A percentile compares a stretch with the other conserved stretches of the same genome.
These are phyloP conservation scores for Chrysodeixis includens DNA, from an alignment of 2,888 invertebrate species.

Conservation along the genomic window DNA sequence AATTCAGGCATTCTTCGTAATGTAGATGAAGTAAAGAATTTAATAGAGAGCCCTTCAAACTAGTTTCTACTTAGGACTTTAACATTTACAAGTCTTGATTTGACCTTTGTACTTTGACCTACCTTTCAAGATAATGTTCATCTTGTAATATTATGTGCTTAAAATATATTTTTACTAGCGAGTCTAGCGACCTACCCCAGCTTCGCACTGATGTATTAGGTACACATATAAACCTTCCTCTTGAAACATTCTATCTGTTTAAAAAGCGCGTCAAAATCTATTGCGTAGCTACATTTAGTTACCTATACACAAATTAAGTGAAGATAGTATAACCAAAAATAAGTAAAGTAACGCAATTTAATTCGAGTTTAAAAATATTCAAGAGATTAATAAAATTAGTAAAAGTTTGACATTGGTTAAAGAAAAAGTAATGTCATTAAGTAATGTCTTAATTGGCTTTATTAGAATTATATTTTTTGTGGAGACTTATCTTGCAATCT, in stretches of 20 bases:
- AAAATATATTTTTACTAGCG: too few species aligned
- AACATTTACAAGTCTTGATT: neutral
- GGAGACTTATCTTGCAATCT: neutral
- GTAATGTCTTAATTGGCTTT: conserved; percentile 11
- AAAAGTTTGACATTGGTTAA: neutral
- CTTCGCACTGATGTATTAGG: too few species aligned
- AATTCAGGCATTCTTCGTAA: neutral
- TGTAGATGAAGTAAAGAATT: neutral
- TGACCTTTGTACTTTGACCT: neutral
- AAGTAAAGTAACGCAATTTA: neutral
- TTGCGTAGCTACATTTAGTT: too few species aligned
- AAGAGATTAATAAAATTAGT: neutral
- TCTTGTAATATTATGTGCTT: too few species aligned
- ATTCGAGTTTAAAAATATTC: neutral
- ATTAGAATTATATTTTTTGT: conserved; percentile 13
- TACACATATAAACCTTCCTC: too few species aligned
- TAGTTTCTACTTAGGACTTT: neutral
- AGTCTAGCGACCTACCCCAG: too few species aligned
- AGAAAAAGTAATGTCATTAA: conserved; percentile 8
- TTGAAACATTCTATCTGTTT: too few species aligned
- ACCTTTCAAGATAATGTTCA: neutral
- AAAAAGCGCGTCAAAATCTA: too few species aligned
- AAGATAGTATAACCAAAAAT: neutral
- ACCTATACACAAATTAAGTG: too few species aligned
- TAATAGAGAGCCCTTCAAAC: neutral